Evolutionary conservation across 2,888 invertebrate species (phyloP).

Genomic region (Ceraclea dissimilis): DNA sequence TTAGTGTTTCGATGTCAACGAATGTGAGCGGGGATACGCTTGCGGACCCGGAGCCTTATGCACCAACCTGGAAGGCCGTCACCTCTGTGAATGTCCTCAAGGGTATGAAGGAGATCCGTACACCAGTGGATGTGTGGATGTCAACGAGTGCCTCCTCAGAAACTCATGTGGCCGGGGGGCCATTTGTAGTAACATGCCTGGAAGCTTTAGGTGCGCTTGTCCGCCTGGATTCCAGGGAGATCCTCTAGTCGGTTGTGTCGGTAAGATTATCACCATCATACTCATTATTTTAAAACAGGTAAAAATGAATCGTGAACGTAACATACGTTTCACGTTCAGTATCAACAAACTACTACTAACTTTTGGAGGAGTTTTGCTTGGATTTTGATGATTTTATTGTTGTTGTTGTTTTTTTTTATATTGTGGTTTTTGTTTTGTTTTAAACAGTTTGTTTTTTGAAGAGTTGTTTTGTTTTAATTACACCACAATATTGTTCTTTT

Average conservation of each 20-base stretch:
- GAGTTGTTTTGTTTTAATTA: no score
- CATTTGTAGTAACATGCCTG: constrained; percentile 69
- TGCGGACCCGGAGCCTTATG: constrained; percentile 78
- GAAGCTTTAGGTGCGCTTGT: constrained; percentile 73
- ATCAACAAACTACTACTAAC: not conserved
- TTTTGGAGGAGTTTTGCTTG: constrained; percentile 1
- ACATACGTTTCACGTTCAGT: no score
- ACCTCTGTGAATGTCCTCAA: constrained; percentile 76
- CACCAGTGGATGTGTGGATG: constrained; percentile 63
- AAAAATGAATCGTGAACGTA: not conserved
- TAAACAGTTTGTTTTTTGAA: not conserved
- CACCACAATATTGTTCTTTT: no score
- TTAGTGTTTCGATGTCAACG: constrained; percentile 76
- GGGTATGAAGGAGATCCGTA: constrained; percentile 77
- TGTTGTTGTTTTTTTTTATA: not conserved
- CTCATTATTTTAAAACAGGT: not conserved
- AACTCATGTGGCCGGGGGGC: constrained; percentile 74
- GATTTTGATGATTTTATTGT: not conserved
- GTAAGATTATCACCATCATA: constrained; percentile 38
- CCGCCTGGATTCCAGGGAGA: constrained; percentile 78
- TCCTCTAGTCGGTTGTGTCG: constrained; percentile 65
- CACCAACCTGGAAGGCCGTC: constrained; percentile 70
- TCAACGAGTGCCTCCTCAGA: constrained; percentile 64
- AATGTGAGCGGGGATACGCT: constrained; percentile 62
- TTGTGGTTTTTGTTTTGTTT: not conserved